Conservation (phyloP, 2,888 invertebrate genomes). For the Spilarctia lutea region DNA sequence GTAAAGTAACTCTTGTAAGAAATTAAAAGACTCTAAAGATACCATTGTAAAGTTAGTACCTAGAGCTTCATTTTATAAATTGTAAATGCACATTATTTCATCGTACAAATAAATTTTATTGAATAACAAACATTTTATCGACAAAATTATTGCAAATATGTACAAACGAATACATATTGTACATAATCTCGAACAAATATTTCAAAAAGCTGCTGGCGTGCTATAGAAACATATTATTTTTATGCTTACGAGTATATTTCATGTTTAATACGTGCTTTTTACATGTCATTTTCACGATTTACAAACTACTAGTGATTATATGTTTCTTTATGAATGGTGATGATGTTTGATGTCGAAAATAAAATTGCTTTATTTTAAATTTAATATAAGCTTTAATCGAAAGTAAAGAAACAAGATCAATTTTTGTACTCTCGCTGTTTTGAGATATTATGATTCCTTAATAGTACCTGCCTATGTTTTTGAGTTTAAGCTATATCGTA, state of each 20-base stretch:
- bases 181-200: background rate
- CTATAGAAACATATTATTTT: slow-evolving; percentile 25
- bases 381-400: background rate
- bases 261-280: slow-evolving; percentile 29
- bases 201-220: slow-evolving; percentile 18
- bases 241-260: slow-evolving; percentile 35
- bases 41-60: too few species aligned
- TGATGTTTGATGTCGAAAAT: background rate
- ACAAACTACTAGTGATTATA: slow-evolving; percentile 7
- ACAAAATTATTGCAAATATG: slow-evolving; percentile 9
- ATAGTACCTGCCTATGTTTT: background rate
- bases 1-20: too few species aligned
- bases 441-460: background rate
- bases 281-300: slow-evolving; percentile 18
- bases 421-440: too few species aligned
- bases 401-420: background rate
- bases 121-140: slow-evolving; percentile 1
- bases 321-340: background rate
- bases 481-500: too few species aligned
- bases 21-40: too few species aligned
- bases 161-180: background rate
- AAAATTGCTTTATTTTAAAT: background rate
- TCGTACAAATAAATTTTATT: background rate
- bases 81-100: background rate
- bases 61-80: too few species aligned